Base-by-base conservation (phyloP, 2,888 invertebrate species). In the Melieria crassipennis region DNA sequence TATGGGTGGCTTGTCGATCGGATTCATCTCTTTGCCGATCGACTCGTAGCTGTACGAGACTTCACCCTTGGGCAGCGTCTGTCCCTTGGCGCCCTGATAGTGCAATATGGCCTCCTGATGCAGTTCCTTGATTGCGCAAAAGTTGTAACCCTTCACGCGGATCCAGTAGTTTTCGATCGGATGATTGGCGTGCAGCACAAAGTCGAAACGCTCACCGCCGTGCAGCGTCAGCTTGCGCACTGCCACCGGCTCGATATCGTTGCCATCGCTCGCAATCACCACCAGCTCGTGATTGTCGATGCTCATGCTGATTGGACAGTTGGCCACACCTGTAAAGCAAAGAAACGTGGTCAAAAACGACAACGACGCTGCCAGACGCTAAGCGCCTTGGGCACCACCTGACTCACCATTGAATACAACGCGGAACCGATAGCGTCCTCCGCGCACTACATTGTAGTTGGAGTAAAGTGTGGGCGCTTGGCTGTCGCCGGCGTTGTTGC, bases 351-450 rank as follows among this genome's bases (percentile, higher is more conserved):
- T n/a, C 30, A 30, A 30, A 30, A 30, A 30, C 30, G 2, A 30
- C 30, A 30, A 30, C 3, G 30, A 30, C 30, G 30, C 30, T 30
- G 30, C 30, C 30, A 2, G 30, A 30, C 30, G 30, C 30, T 30
- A 30, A 3, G 30, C 30, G 30, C 30, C 30, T 30, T 30, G 30
- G 30, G 30, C 1, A 30, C 30, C 30, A 30, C 30, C 30, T 30
- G 5, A 13, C 48, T 64, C 69, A 75, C 84, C 85, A 72, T 85
- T 85, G 62, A 81, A 84, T 46, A 85, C 82, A 4, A 78, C 78
- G n/a, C 85, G 81, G 63, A 85, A 85, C 1, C 84, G 83, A 73
- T 85, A 84, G 4, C 84, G 81, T n/a, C 82, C 80, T 9, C 83
- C 83, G 3, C 81, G 79, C 13, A 80, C 78, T 4, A 85, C 83